Evolutionary conservation across 1,140 invertebrate species (phyloP).

Genomic region (Brachionus asplanchnoidis): DNA sequence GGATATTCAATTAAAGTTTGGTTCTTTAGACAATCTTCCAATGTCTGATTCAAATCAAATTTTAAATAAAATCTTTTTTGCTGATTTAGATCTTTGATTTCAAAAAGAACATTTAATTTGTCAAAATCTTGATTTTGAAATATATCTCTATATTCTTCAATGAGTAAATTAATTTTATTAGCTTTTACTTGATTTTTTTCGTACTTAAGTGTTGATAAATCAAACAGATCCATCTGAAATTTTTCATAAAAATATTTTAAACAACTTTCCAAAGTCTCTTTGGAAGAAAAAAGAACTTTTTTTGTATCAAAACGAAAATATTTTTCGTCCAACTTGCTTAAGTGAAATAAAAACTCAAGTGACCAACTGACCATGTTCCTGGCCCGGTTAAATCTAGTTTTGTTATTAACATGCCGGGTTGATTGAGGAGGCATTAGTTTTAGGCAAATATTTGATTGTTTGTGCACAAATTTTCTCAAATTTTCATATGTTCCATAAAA

Average conservation of each 20-base stretch:
- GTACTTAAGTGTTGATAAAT: neutral
- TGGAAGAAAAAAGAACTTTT: slow-evolving; percentile 26
- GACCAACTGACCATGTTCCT: slow-evolving; percentile 39
- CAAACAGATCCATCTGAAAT: neutral
- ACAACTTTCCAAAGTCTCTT: neutral
- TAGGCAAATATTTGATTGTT: slow-evolving; percentile 19
- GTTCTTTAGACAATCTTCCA: slow-evolving; percentile 11
- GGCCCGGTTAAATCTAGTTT: neutral
- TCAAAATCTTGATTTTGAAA: neutral
- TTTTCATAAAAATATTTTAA: slow-evolving; percentile 26
- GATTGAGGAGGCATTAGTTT: slow-evolving; percentile 35
- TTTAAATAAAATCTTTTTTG: neutral
- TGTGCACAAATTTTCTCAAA: slow-evolving; percentile 33
- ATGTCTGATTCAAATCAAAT: neutral
- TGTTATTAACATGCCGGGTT: neutral
- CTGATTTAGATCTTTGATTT: slow-evolving; percentile 3
- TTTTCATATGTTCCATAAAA: slow-evolving; percentile 30
- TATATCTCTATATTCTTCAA: neutral
- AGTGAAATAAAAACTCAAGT: slow-evolving; percentile 22
- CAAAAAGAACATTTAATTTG: slow-evolving; percentile 7
- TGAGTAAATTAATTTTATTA: neutral
- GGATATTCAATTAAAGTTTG: slow-evolving; percentile 22
- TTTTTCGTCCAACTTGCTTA: neutral
- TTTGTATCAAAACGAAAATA: neutral
- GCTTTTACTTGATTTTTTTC: neutral